Evolutionary conservation across 2,797 vertebrate species (phyloP), one percentile per base, ranked within the genome.

Genomic region (Loriculus beryllinus): DNA sequence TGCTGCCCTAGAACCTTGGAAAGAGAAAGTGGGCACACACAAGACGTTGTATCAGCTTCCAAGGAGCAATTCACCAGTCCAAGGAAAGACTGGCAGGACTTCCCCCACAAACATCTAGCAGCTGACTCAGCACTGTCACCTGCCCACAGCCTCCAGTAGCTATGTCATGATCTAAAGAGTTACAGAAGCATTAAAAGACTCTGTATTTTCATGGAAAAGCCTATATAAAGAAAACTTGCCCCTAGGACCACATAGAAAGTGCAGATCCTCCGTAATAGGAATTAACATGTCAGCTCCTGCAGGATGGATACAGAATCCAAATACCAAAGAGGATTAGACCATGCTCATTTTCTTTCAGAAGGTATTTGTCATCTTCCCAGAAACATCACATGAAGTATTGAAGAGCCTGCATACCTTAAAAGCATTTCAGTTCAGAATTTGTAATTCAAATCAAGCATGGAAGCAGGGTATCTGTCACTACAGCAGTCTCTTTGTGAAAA

Each of bases 291-390:
- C 82, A 67, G 28, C 59, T 92, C 43, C 33, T 86, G 65, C 67
- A 92, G 72, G 51, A 69, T 54, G 56, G 82, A 48, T 70, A 74
- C 31, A 84, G 82, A 80, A 82, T 67, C 63, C 77, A 76, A 48
- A 60, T 8, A 83, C 63, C 42, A 89, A 95, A 67, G 40, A 75
- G 35, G 72, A 78, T 74, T 20, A 88, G 63, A 57, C 75, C 49
- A 75, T 5, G 28, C 40, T 83, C 26, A 92, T 89, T 94, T 92
- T 71, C 86, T 83, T 86, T 57, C 28, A 82, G 72, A 75, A 87
- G 52, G 7, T 64, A 89, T 29, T 87, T 90, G 65, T 81, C 74
- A 64, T 83, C 87, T 88, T 93, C 78, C 69, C 43, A 82, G 59
- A 72, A 92, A 83, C 7, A 18, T 14, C 45, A 76, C 63, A 60